phyloP scores from a whole-genome alignment of 2,797 vertebrate species.

The Silurus lanzhouensis region DNA sequence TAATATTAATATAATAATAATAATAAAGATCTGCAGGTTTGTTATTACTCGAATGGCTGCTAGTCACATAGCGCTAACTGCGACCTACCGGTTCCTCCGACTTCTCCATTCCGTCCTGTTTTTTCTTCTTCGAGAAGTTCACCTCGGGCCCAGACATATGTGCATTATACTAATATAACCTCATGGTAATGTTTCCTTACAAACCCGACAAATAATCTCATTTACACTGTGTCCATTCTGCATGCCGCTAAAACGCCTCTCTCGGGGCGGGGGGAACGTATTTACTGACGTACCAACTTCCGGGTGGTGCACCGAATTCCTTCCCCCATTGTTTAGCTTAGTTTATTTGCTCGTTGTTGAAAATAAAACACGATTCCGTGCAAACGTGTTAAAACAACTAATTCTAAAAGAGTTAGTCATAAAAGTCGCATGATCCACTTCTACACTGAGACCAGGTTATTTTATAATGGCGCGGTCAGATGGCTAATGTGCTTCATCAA shows the following conservation, averaged over 20 bases:
- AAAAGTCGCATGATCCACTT: too few species aligned
- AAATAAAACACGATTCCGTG: background rate
- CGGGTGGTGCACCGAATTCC: conserved; percentile 9
- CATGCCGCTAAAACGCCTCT: background rate
- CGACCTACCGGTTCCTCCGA: conserved; percentile 64
- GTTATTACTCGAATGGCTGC: background rate
- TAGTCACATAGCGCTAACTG: background rate
- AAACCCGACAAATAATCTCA: too few species aligned
- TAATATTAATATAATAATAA: too few species aligned
- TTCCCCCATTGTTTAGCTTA: background rate
- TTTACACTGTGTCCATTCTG: background rate
- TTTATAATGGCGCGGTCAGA: too few species aligned
- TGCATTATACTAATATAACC: background rate
- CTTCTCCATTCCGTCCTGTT: conserved; percentile 62
- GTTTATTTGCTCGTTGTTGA: background rate
- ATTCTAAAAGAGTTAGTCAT: too few species aligned
- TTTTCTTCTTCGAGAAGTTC: background rate
- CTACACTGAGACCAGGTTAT: too few species aligned
- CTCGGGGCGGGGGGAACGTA: conserved; percentile 54
- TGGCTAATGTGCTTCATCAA: too few species aligned
- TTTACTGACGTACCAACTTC: conserved; percentile 62
- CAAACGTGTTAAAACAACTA: background rate
- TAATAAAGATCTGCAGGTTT: too few species aligned
- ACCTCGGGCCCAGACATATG: conserved; percentile 21
- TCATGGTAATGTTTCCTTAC: background rate